Base-by-base conservation (phyloP, 2,888 invertebrate genomes). In the Agriopis leucophaearia region DNA sequence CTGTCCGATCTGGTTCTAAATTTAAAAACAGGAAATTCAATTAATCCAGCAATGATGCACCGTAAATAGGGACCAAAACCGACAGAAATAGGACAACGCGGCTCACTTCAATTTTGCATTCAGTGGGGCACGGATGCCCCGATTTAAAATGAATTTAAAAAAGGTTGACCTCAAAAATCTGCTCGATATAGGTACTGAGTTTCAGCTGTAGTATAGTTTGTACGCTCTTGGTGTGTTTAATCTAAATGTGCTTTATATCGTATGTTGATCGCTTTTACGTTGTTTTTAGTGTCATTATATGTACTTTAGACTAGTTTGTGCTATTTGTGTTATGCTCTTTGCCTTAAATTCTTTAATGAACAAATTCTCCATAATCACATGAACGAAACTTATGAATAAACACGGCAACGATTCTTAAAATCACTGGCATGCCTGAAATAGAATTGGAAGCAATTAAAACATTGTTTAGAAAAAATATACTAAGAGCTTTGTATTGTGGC, bases 21-120 rank as follows among this genome's bases (percentile, higher is more conserved):
- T 92, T 87, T 89, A 89, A 88, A 91, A 88, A 85, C 91, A 90
- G 93, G 93, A 93, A 87, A 91, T 93, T 92, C 86, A 92, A 93
- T 93, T 92, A 88, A 88, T 86, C 84, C 75, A 81, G 82, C 85
- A 86, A 89, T 88, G 90, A 90, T 91, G 88, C 87, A 87, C 85
- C 79, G 83, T 90, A 90, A 91, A 88, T 85, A 90, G 90, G 89
- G 88, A 88, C 88, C 83, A 84, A 92, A 59, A 59, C 50, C 48
- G 40, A 42, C 50, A 59, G 38, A 59, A 92, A 91, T 92, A 91
- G 90, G 87, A 88, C 87, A 84, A 80, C 74, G 76, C 81, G 64
- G 86, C 82, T 87, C 89, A 88, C 82, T 88, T 86, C 89, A 88
- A 88, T 89, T 88, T 88, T 73, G 86, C 85, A 83, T 82, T 84